phyloP scores from a whole-genome alignment of 2,797 vertebrate species.

The Aphelocoma californica region DNA sequence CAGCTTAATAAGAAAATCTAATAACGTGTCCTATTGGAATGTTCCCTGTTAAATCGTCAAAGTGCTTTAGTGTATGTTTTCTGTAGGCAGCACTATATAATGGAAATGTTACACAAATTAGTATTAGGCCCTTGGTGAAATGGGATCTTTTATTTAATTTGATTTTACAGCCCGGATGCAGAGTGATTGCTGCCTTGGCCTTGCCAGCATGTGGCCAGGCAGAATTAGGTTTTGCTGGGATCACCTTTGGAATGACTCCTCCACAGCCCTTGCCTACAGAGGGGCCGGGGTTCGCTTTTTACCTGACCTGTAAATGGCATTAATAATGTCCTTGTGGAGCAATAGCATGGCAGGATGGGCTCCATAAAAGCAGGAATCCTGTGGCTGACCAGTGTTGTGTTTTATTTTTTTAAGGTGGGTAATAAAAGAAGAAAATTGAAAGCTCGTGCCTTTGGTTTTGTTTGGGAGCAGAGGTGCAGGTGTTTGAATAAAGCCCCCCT shows the following conservation, averaged over 20 bases:
- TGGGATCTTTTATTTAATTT: constrained; percentile 76
- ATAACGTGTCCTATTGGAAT: constrained; percentile 67
- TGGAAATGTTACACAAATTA: constrained; percentile 77
- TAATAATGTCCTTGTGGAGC: constrained; percentile 63
- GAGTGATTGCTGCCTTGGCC: neutral
- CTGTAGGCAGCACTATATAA: constrained; percentile 68
- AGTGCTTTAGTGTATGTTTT: constrained; percentile 47
- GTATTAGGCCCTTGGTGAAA: constrained; percentile 69
- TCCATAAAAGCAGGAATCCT: constrained; percentile 54
- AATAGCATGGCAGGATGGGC: constrained; percentile 35
- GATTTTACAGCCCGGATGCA: constrained; percentile 58
- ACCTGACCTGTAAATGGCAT: constrained; percentile 62
- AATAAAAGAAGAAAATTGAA: constrained; percentile 46
- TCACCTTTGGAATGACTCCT: constrained; percentile 59
- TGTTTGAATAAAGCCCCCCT: neutral
- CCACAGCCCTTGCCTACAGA: neutral
- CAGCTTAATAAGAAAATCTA: constrained; percentile 71
- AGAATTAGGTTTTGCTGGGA: constrained; percentile 48
- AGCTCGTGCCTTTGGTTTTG: constrained; percentile 17
- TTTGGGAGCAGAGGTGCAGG: neutral
- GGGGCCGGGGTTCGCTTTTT: constrained; percentile 12
- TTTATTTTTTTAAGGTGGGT: neutral
- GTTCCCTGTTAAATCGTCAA: constrained; percentile 30
- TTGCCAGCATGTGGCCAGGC: constrained; percentile 45
- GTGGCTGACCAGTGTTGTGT: neutral